phyloP scores from a whole-genome alignment of 2,113 vertebrate genomes.

The Elgaria multicarinata region DNA sequence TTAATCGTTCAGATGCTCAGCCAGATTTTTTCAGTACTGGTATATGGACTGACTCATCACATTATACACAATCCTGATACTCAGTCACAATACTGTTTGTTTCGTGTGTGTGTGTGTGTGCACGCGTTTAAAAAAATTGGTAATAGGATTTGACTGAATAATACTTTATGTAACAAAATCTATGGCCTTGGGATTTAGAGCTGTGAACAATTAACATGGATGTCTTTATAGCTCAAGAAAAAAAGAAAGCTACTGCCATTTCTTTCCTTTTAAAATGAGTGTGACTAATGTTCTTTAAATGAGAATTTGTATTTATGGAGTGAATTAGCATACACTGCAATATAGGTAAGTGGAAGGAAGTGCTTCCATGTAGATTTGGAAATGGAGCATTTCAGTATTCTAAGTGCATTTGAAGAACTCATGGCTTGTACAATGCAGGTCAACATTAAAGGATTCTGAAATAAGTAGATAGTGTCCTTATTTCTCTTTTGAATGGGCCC shows the following conservation, averaged over 20 bases:
- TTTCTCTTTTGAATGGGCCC: slow-evolving; percentile 29
- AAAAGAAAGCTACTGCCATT: not conserved
- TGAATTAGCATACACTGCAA: slow-evolving; percentile 5
- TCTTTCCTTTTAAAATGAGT: slow-evolving; percentile 31
- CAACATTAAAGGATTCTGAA: slow-evolving; percentile 54
- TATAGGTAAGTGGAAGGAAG: slow-evolving; percentile 34
- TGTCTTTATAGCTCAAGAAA: slow-evolving; percentile 13
- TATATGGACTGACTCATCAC: slow-evolving; percentile 3
- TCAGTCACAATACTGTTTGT: slow-evolving; percentile 33
- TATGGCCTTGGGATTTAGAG: slow-evolving; percentile 16
- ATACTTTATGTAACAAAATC: slow-evolving; percentile 40
- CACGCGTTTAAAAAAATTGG: not conserved
- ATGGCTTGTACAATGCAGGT: slow-evolving; percentile 47
- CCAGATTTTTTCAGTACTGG: slow-evolving; percentile 18
- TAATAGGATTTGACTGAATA: slow-evolving; percentile 34
- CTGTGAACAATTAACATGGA: not conserved
- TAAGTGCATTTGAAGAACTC: slow-evolving; percentile 33
- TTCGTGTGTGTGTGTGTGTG: no score
- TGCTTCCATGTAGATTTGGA: slow-evolving; percentile 34
- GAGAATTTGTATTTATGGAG: not conserved
- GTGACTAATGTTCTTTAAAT: slow-evolving; percentile 20
- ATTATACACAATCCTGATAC: slow-evolving; percentile 20
- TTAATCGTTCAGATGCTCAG: not conserved
- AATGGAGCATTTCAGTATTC: slow-evolving; percentile 11
- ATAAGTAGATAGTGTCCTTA: slow-evolving; percentile 39